Evolutionary conservation across 2,113 vertebrate species (phyloP).

Genomic region (Hyla sarda): DNA sequence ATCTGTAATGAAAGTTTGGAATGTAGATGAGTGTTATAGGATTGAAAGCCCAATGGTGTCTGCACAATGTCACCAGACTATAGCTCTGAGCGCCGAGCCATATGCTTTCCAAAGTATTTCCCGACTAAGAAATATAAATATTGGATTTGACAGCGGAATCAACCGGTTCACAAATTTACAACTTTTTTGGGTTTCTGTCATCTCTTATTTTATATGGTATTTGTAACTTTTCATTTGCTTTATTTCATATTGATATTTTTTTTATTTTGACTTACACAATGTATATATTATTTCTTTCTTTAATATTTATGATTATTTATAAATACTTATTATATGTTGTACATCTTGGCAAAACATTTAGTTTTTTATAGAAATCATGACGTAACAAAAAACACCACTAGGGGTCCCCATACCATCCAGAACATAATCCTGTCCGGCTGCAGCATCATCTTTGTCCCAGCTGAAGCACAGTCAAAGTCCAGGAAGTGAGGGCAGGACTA

Average conservation of each 20-base stretch:
- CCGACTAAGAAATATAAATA: neutral
- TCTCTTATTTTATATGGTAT: neutral
- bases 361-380: no score
- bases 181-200: neutral
- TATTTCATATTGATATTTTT: neutral
- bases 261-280: neutral
- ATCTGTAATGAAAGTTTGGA: neutral
- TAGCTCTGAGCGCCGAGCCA: neutral
- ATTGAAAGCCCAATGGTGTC: slow-evolving; percentile 1
- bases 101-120: slow-evolving; percentile 11
- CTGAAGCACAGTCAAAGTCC: no score
- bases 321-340: no score
- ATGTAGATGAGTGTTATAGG: neutral
- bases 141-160: neutral
- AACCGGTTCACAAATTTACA: neutral
- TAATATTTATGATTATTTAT: no score
- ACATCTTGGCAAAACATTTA: no score
- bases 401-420: no score
- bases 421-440: no score
- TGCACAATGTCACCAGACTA: neutral
- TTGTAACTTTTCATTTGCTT: neutral
- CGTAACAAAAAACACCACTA: no score
- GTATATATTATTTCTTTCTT: no score
- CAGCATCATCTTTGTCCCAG: no score
- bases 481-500: no score